Evolutionary conservation across 2,113 vertebrate species (phyloP).

Genomic region (Strix uralensis): DNA sequence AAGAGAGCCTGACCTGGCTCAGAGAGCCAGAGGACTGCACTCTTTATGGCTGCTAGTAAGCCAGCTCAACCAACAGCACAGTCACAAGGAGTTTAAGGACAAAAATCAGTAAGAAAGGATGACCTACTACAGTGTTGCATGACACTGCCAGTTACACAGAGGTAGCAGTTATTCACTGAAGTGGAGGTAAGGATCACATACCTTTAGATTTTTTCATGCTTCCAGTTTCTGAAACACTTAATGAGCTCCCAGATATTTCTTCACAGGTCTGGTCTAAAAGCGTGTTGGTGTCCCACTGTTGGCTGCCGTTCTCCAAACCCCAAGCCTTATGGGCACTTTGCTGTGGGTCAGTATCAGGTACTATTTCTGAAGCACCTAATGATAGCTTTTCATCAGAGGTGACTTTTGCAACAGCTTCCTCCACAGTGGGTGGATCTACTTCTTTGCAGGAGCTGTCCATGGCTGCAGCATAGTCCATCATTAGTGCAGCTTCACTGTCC

Average conservation of each 20-base stretch:
- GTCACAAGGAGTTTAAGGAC: background rate
- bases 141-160: fast-evolving
- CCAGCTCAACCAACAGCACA: background rate
- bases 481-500: conserved; percentile 86
- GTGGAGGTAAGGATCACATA: conserved; percentile 18
- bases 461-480: conserved; percentile 89
- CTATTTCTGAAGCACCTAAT: background rate
- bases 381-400: background rate
- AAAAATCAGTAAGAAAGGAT: background rate
- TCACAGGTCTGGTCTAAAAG: conserved; percentile 79
- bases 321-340: conserved; percentile 52
- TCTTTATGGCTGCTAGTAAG: background rate
- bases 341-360: background rate
- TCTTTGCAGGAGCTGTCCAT: conserved; percentile 84
- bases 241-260: conserved; percentile 83
- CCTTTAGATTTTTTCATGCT: conserved; percentile 91
- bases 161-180: background rate
- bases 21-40: background rate
- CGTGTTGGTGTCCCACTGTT: conserved; percentile 75
- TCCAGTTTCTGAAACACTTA: conserved; percentile 83
- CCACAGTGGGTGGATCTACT: conserved; percentile 32
- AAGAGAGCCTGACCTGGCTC: background rate
- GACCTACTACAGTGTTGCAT: background rate
- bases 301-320: conserved; percentile 55
- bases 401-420: background rate